A percentile compares a stretch with the other conserved stretches of the same genome.
phyloP scores from a whole-genome alignment of 2,113 vertebrate genomes.

The Pedetes capensis region DNA sequence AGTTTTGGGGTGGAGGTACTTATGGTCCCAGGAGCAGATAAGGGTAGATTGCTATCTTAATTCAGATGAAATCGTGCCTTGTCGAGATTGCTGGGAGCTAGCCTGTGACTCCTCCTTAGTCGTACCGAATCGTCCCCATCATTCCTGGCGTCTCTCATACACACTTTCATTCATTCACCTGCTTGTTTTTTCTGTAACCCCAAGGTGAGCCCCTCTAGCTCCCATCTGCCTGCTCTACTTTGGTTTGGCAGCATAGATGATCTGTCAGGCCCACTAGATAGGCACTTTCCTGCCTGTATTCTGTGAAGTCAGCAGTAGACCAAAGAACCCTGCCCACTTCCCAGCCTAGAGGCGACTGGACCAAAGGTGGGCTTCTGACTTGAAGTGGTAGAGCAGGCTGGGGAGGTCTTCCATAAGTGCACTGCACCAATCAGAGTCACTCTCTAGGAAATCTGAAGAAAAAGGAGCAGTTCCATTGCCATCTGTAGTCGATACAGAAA shows the following conservation, averaged over 20 bases:
- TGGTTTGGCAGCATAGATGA: not conserved
- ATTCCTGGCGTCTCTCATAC: not conserved
- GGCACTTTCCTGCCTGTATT: not conserved
- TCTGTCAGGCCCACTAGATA: not conserved
- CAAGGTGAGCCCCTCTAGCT: not conserved
- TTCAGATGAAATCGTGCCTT: not conserved
- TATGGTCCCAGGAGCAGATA: not conserved
- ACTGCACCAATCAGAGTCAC: not conserved
- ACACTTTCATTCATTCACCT: not conserved
- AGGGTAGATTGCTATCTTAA: not conserved
- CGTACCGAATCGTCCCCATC: not conserved
- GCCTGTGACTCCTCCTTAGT: not conserved
- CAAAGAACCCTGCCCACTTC: not conserved
- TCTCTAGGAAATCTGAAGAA: not conserved
- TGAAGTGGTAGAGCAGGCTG: not conserved
- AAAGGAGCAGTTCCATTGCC: not conserved
- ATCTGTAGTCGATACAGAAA: not conserved
- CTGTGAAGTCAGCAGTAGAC: not conserved
- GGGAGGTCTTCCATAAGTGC: not conserved
- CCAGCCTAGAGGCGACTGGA: not conserved
- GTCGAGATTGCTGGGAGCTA: not conserved
- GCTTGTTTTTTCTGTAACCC: not conserved
- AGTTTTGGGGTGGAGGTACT: conserved; percentile 6
- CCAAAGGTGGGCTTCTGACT: not conserved
- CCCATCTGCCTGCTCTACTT: not conserved